Conservation (phyloP, 2,888 invertebrate species). For the Euphydryas editha region DNA sequence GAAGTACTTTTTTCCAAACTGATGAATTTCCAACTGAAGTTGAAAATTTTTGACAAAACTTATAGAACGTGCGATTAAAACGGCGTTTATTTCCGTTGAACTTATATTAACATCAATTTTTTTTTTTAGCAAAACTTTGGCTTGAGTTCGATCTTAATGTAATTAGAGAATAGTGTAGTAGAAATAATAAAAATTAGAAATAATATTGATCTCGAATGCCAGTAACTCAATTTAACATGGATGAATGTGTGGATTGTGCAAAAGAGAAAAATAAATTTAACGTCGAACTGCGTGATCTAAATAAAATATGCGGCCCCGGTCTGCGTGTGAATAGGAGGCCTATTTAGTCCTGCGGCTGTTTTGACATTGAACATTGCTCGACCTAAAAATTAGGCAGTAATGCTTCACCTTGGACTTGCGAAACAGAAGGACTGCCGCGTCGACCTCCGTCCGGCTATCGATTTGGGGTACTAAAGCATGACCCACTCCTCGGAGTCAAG, state of each 20-base stretch:
- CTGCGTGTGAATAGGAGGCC: slow-evolving; percentile 48
- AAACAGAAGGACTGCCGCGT: slow-evolving; percentile 68
- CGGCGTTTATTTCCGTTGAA: slow-evolving; percentile 3
- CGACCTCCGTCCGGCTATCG: slow-evolving; percentile 67
- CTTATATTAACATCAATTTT: no score
- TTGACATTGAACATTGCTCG: slow-evolving; percentile 71
- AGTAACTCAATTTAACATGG: not conserved
- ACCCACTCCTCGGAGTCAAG: slow-evolving; percentile 29
- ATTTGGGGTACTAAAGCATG: slow-evolving; percentile 44
- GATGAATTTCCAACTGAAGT: no score
- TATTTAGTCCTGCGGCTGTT: slow-evolving; percentile 72
- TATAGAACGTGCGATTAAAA: slow-evolving; percentile 12
- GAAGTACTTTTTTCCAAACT: not conserved
- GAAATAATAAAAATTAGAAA: no score
- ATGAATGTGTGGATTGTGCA: not conserved
- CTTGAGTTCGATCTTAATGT: no score
- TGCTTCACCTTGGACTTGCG: slow-evolving; percentile 73
- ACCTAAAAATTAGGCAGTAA: slow-evolving; percentile 61
- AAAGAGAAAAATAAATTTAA: not conserved
- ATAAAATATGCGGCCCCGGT: slow-evolving; percentile 37
- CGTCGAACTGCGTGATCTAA: slow-evolving; percentile 28
- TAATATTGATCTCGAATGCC: not conserved
- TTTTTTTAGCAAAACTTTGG: no score
- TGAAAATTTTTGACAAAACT: slow-evolving; percentile 11
- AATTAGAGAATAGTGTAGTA: no score